Base-by-base conservation (phyloP, 2,797 vertebrate genomes). In the Poeciliopsis gracilis region DNA sequence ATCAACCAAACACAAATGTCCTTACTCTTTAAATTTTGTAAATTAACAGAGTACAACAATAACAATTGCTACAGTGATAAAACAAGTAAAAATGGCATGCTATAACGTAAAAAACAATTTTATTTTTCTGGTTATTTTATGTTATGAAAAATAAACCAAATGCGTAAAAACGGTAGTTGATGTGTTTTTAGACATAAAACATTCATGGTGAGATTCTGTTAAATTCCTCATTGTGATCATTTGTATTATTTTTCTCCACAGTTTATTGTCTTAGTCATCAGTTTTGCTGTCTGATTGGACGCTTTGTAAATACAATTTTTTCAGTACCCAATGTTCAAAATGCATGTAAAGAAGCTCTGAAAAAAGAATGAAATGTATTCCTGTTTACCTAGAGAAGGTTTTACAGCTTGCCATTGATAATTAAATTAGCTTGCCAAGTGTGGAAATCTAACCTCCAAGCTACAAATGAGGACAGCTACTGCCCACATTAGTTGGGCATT, bases 381-480 rank as follows among this genome's bases (percentile, higher is more conserved):
- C 3, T 11, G 20, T 3, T 18, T 23, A 66, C 61, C 61, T 36
- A 36, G 59, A 36, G 5, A 33, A 63, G 30, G 12, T 72, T 6
- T 53, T 20, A 2, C 46, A 18, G 30, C 73, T 5, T 76, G 36
- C 72, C 3, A 4, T 72, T 15, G 73, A 23, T n/a, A 69, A 74
- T 47, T 25, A 70, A 20, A 77, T 74, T 0, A 28, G 2, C 1
- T 5, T 3, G 41, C 15, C 12, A 70, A 46, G 38, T 25, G 30
- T 61, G 43, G 59, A 57, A 72, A 61, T 69, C 4, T 70, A 53
- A 16, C 55, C 55, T 76, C 74, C 11, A 78, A 74, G 41, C 69
- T 41, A 57, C 8, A 72, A 69, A 72, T 69, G 46, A 23, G 30
- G 41, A 36, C 30, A 73, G 16, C 10, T 69, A 67, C 61, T 33